A percentile compares a stretch with the other conserved stretches of the same genome.
Conservation (phyloP, 2,797 vertebrate species). For the Takifugu ocellatus region DNA sequence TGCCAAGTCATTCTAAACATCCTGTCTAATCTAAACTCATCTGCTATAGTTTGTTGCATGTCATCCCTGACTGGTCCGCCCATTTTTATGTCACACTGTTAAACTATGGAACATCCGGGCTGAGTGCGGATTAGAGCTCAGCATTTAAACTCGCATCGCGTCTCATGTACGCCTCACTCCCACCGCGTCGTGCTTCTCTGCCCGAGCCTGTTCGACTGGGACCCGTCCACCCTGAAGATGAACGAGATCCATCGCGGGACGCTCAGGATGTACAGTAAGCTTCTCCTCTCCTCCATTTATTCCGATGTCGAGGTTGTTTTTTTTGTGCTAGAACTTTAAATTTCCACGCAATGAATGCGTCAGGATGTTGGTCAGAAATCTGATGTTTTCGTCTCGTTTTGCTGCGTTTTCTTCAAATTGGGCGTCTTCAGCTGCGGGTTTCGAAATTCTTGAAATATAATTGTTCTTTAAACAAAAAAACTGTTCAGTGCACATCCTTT, state of each 20-base stretch:
- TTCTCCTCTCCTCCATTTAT: slow-evolving; percentile 1
- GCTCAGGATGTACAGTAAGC: slow-evolving; percentile 64
- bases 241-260: slow-evolving; percentile 57
- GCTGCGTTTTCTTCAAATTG: no score
- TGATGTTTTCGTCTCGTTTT: no score
- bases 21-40: no score
- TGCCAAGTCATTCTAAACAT: slow-evolving; percentile 2
- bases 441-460: no score
- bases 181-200: slow-evolving; percentile 22
- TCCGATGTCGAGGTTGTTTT: background rate
- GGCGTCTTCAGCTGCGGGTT: no score
- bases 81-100: slow-evolving; percentile 36
- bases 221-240: slow-evolving; percentile 38
- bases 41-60: slow-evolving; percentile 12
- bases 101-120: slow-evolving; percentile 43
- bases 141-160: slow-evolving; percentile 67
- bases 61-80: slow-evolving; percentile 17
- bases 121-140: slow-evolving; percentile 60
- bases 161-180: slow-evolving; percentile 49
- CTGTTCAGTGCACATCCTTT: no score
- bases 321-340: background rate
- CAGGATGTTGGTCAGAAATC: no score
- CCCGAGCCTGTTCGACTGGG: slow-evolving; percentile 5
- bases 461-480: no score
- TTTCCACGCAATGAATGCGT: background rate